A percentile compares a stretch with the other conserved stretches of the same genome.
Evolutionary conservation across 37 sponge, comb jelly and placozoan genomes (phyloP).

Genomic region (Oopsacas minuta): DNA sequence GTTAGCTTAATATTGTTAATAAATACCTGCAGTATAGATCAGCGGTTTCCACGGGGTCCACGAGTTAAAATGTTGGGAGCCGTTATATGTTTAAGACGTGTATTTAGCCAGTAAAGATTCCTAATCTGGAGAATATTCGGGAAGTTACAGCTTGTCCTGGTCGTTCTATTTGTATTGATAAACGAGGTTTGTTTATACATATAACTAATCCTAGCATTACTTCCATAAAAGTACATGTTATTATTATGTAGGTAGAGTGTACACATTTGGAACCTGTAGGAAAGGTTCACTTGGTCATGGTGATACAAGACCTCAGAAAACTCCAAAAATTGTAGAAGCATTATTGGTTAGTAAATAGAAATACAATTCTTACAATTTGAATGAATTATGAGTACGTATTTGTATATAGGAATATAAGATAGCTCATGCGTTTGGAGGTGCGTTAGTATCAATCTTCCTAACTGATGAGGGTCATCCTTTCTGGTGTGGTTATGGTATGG

Average conservation of each 20-base stretch:
- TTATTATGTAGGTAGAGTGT: conserved; percentile 27
- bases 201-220: background rate
- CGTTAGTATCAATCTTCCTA: conserved; percentile 36
- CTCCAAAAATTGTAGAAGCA: conserved; percentile 31
- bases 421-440: conserved; percentile 34
- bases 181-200: background rate
- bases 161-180: background rate
- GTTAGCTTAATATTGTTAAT: too few species aligned
- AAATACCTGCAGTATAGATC: too few species aligned
- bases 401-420: conserved; percentile 26
- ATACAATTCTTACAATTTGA: background rate
- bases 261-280: conserved; percentile 38
- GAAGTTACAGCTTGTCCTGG: background rate
- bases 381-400: background rate
- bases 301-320: conserved; percentile 26
- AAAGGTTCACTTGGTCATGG: conserved; percentile 46
- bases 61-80: too few species aligned
- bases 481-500: conserved; percentile 59
- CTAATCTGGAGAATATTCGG: background rate
- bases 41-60: too few species aligned
- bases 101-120: conserved; percentile 10
- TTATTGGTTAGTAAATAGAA: conserved; percentile 34
- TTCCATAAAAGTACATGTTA: too few species aligned
- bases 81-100: too few species aligned
- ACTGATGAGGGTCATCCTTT: conserved; percentile 26